Percentiles rank a stretch among this genome's conserved stretches.
phyloP scores from a whole-genome alignment of 2,888 invertebrate species.

The Papilio demoleus region DNA sequence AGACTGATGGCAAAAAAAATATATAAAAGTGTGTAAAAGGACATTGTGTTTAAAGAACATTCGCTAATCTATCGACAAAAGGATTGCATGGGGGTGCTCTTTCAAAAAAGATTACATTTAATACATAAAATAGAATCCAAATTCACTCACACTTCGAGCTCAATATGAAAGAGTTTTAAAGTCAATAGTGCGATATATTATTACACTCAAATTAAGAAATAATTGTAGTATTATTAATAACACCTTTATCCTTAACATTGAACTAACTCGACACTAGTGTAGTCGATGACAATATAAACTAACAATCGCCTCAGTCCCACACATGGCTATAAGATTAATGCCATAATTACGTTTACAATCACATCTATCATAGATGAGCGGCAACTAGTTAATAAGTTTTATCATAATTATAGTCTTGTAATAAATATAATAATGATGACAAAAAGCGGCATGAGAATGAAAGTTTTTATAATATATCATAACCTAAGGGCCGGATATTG shows the following conservation, averaged over 20 bases:
- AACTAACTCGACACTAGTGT: slow-evolving; percentile 10
- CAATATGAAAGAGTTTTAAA: too few relatives aligned
- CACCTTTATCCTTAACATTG: slow-evolving; percentile 10
- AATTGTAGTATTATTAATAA: slow-evolving; percentile 17
- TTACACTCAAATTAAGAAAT: too few relatives aligned
- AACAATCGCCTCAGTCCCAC: background rate
- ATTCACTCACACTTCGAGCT: too few relatives aligned
- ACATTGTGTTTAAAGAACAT: too few relatives aligned
- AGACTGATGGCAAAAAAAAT: background rate
- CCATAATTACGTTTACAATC: slow-evolving; percentile 22
- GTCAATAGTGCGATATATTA: too few relatives aligned
- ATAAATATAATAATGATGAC: slow-evolving; percentile 23
- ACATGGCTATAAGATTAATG: slow-evolving; percentile 21
- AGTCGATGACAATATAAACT: slow-evolving; percentile 15
- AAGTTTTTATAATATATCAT: slow-evolving; percentile 30
- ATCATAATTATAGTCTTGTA: slow-evolving; percentile 5
- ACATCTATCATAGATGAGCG: background rate
- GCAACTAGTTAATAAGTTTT: slow-evolving; percentile 2
- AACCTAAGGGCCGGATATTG: slow-evolving; percentile 27
- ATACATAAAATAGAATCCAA: too few relatives aligned
- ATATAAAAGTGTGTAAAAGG: background rate
- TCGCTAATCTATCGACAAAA: too few relatives aligned
- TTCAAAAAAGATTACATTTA: too few relatives aligned
- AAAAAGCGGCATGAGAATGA: slow-evolving; percentile 24
- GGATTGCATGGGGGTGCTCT: too few relatives aligned